Evolutionary conservation across 2,113 vertebrate species (phyloP), one percentile per base, ranked within the genome.

Genomic region (Entelurus aequoreus): DNA sequence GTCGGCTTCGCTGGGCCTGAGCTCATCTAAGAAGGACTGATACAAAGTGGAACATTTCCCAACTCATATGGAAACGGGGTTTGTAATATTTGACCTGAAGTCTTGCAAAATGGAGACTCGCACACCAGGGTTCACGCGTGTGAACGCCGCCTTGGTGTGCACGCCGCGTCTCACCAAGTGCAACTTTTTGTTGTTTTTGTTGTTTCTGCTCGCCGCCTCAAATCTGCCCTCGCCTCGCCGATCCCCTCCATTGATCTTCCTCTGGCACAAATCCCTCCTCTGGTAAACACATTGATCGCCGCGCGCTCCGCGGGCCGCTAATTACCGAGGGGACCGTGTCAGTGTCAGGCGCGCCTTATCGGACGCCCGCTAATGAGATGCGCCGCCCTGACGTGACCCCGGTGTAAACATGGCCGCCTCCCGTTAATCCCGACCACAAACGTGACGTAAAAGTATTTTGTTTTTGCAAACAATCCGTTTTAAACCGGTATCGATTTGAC

Each of bases 271-370:
- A 49, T 78, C 74, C 74, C 64, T 77, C 74, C 76, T 68, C 65
- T 77, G 67, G 77, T 84, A 80, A 87, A 78, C 75, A 68, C 77
- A 84, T 87, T 82, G 85, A 88, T 84, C 82, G 75, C 73, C 77
- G 80, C 79, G 28, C 74, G 83, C 60, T 82, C 76, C 66, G 72
- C 75, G 74, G 81, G 72, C 83, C 75, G 82, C 83, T 88, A 88
- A 88, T 88, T 87, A 87, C 83, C 73, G 79, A 77, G 75, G 80
- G 74, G 80, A 81, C 80, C 62, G 80, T 82, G 86, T 87, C 77
- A 74, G 80, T 83, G 83, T 82, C 74, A 59, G 68, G 65, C 65
- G 52, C 65, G 9, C 11, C 42, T 81, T 82, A 84, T 86, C 84
- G 83, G 83, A 88, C 84, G 63, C 63, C 63, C 68, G 74, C 79